A percentile compares a stretch with the other conserved stretches of the same genome.
phyloP scores from a whole-genome alignment of 2,113 vertebrate species.

The Thalassarche chlororhynchos region DNA sequence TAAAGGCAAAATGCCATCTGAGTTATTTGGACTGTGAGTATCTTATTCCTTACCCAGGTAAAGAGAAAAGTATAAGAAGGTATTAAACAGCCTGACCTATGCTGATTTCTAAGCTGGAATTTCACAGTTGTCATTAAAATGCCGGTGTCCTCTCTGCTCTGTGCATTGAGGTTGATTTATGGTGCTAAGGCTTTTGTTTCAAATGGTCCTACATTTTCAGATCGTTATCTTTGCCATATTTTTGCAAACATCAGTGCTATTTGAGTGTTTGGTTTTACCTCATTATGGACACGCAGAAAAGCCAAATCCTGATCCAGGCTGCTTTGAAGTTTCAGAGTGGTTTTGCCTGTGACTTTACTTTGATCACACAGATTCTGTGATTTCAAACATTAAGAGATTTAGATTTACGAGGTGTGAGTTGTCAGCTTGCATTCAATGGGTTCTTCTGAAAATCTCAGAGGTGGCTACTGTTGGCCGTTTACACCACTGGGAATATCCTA shows the following conservation, averaged over 20 bases:
- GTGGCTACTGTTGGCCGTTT: neutral
- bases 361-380: neutral
- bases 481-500: rapidly evolving
- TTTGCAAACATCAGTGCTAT: neutral
- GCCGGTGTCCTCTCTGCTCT: neutral
- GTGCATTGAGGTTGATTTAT: neutral
- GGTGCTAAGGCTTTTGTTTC: neutral
- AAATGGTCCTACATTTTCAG: neutral
- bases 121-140: neutral
- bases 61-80: neutral
- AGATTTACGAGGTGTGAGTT: neutral
- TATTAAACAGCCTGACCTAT: neutral
- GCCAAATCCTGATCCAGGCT: neutral
- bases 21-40: neutral
- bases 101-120: neutral
- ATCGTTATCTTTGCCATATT: neutral
- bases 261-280: neutral
- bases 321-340: neutral
- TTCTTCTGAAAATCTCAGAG: neutral
- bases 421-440: neutral
- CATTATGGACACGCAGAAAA: neutral
- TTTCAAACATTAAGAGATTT: neutral
- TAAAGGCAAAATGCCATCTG: neutral
- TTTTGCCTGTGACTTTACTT: neutral
- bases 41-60: neutral